Evolutionary conservation across 2,113 vertebrate species (phyloP).

Genomic region (Callipepla squamata): DNA sequence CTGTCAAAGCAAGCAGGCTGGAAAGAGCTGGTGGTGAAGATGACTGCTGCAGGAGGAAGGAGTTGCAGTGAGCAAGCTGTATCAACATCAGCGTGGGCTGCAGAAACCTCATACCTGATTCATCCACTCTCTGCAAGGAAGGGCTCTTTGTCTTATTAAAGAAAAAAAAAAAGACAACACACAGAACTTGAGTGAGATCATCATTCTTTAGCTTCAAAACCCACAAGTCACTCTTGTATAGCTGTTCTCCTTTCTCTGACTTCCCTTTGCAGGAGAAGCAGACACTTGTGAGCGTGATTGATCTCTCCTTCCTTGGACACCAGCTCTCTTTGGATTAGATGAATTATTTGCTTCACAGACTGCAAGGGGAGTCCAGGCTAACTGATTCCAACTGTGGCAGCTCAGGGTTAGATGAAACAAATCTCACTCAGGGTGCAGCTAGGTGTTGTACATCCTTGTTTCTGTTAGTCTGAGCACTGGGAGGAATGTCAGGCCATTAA

Average conservation of each 20-base stretch:
- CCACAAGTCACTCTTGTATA: neutral
- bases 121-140: neutral
- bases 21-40: neutral
- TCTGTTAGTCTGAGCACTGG: neutral
- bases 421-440: neutral
- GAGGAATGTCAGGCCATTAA: neutral
- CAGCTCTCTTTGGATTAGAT: neutral
- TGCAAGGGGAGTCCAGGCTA: neutral
- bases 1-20: neutral
- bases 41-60: accelerated
- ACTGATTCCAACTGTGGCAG: neutral
- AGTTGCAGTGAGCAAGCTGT: accelerated
- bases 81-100: neutral
- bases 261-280: neutral
- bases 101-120: neutral
- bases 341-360: accelerated
- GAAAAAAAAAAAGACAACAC: no score
- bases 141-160: neutral
- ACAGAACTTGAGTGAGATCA: neutral
- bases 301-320: neutral
- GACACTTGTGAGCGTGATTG: neutral
- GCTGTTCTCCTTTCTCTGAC: neutral
- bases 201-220: neutral
- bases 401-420: neutral
- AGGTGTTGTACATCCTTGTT: neutral